Percentiles rank a stretch among this genome's conserved stretches.
phyloP scores from a whole-genome alignment of 2,113 vertebrate genomes.

The Potamarius usumacintae region DNA sequence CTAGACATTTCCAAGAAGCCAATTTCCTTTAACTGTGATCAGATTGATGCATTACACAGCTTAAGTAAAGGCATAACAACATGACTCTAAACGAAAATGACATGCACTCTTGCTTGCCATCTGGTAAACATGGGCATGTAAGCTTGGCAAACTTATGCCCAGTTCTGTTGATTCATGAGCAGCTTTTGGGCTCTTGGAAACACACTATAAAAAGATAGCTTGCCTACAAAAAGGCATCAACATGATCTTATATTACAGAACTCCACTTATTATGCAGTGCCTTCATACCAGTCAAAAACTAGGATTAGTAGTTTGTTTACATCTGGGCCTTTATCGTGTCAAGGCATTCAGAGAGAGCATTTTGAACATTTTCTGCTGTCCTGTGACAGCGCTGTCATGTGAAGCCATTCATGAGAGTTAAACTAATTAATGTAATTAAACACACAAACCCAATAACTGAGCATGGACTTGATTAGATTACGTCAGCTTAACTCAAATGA shows the following conservation, averaged over 20 bases:
- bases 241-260: background rate
- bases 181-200: slow-evolving; percentile 16
- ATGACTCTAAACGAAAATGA: slow-evolving; percentile 38
- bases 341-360: background rate
- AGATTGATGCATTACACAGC: slow-evolving; percentile 6
- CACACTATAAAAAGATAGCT: background rate
- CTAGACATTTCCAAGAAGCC: background rate
- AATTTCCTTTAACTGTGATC: slow-evolving; percentile 4
- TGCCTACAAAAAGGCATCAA: background rate
- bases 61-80: slow-evolving; percentile 18
- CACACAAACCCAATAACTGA: slow-evolving; percentile 10
- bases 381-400: slow-evolving; percentile 40
- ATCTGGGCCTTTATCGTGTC: background rate
- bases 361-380: background rate
- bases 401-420: slow-evolving; percentile 40
- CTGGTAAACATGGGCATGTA: slow-evolving; percentile 42
- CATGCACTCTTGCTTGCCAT: slow-evolving; percentile 34
- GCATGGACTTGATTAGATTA: slow-evolving; percentile 9
- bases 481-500: background rate
- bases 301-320: background rate
- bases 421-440: slow-evolving; percentile 51
- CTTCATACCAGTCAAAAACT: background rate
- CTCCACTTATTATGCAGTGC: background rate
- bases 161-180: slow-evolving; percentile 40
- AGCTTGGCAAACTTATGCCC: slow-evolving; percentile 22